A percentile compares a stretch with the other conserved stretches of the same genome.
phyloP scores from a whole-genome alignment of 2,113 vertebrate genomes.

The Holacanthus passer region DNA sequence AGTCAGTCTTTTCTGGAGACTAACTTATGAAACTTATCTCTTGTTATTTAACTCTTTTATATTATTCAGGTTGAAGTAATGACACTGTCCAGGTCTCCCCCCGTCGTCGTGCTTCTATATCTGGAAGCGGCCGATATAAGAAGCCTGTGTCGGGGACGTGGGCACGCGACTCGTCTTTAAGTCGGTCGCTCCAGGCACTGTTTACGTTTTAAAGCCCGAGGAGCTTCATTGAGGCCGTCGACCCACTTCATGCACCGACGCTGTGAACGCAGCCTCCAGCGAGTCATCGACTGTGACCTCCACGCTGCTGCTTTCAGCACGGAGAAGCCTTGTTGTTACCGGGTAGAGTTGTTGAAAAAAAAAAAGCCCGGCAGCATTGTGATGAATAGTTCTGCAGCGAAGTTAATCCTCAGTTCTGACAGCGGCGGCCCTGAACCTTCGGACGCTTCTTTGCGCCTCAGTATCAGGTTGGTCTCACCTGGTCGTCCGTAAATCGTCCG shows the following conservation, averaged over 20 bases:
- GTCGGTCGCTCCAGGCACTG: background rate
- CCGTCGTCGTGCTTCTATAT: constrained; percentile 1
- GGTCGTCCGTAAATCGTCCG: constrained; percentile 2
- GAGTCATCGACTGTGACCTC: background rate
- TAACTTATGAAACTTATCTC: background rate
- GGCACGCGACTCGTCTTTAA: background rate
- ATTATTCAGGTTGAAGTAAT: too few relatives aligned
- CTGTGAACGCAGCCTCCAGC: background rate
- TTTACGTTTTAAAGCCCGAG: constrained; percentile 28
- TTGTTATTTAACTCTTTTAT: background rate
- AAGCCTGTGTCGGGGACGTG: accelerated
- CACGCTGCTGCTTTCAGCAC: constrained; percentile 2
- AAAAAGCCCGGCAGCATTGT: background rate
- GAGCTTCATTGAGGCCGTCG: background rate
- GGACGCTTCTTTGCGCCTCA: background rate
- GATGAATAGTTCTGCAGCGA: background rate
- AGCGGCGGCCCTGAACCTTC: constrained; percentile 30
- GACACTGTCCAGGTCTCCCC: too few relatives aligned
- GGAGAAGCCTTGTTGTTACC: constrained; percentile 35
- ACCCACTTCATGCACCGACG: constrained; percentile 30
- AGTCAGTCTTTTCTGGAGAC: background rate
- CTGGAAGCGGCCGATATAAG: background rate
- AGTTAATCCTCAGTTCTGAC: constrained; percentile 46
- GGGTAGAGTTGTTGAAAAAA: constrained; percentile 34
- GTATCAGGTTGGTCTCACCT: constrained; percentile 56